Percentiles rank a stretch among this genome's conserved stretches.
These are phyloP conservation scores for Podarcis siculus DNA, from an alignment of 2,797 vertebrate genomes.

Conservation along the genomic window DNA sequence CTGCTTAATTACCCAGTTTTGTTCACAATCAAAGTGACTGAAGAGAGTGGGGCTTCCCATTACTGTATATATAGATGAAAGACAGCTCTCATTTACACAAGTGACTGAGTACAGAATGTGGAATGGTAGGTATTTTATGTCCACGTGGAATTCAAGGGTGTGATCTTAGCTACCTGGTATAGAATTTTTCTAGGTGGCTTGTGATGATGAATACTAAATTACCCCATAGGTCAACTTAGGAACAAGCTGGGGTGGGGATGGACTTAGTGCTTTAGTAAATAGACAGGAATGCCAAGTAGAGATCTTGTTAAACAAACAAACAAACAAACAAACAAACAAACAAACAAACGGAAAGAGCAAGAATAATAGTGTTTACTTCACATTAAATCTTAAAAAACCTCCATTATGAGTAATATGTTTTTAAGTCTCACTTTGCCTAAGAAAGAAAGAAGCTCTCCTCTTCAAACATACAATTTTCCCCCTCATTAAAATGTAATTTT, in stretches of 20 bases:
- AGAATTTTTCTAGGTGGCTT: not conserved
- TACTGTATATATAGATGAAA: not conserved
- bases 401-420: not conserved
- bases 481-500: not conserved
- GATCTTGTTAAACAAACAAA: not conserved
- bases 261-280: not conserved
- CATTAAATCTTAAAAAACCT: conserved; percentile 1
- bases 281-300: not conserved
- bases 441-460: not conserved
- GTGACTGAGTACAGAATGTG: not conserved
- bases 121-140: not conserved
- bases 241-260: not conserved
- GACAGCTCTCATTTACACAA: not conserved
- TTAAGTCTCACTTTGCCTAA: not conserved
- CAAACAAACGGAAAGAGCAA: not conserved
- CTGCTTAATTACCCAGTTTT: not conserved
- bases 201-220: not conserved
- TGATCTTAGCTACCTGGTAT: too few species aligned
- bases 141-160: not conserved
- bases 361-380: not conserved
- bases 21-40: not conserved
- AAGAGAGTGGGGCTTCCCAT: not conserved
- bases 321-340: not conserved
- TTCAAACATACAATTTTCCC: not conserved
- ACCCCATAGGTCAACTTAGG: not conserved